Conservation (phyloP, 2,888 invertebrate genomes). For the Xanthorhoe spadicearia region DNA sequence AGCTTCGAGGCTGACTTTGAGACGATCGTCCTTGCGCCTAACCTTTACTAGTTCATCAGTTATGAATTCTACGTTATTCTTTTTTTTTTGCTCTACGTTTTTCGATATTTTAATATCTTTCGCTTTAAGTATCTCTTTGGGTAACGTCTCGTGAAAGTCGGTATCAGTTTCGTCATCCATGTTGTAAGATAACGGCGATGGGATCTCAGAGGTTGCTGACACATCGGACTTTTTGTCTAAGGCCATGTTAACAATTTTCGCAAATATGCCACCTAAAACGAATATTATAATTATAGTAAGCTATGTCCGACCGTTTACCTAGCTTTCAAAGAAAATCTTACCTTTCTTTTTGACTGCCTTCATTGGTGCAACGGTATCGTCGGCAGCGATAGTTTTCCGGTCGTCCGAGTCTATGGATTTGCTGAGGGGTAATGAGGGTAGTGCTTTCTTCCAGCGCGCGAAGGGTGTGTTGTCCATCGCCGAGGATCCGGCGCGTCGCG, state of each 20-base stretch:
- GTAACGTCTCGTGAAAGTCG: slow-evolving; percentile 89
- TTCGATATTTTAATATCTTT: slow-evolving; percentile 74
- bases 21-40: slow-evolving; percentile 47
- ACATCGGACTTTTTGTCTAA: slow-evolving; percentile 85
- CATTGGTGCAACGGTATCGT: slow-evolving; percentile 59
- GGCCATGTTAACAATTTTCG: slow-evolving; percentile 85
- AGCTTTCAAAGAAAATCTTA: slow-evolving; percentile 35
- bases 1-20: slow-evolving; percentile 58
- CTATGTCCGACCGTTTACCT: neutral
- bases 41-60: slow-evolving; percentile 46
- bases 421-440: slow-evolving; percentile 85
- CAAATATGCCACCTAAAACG: slow-evolving; percentile 79
- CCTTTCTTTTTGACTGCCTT: slow-evolving; percentile 69
- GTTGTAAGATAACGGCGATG: slow-evolving; percentile 66
- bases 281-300: slow-evolving; percentile 7
- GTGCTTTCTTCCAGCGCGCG: slow-evolving; percentile 88
- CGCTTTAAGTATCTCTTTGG: slow-evolving; percentile 85
- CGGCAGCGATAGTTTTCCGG: slow-evolving; percentile 60
- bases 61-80: slow-evolving; percentile 63
- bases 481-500: slow-evolving; percentile 82
- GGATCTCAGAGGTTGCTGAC: slow-evolving; percentile 71
- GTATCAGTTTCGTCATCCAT: slow-evolving; percentile 88
- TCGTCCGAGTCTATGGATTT: slow-evolving; percentile 85
- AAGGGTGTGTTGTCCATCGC: slow-evolving; percentile 87
- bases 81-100: slow-evolving; percentile 56